phyloP scores from a whole-genome alignment of 2,888 invertebrate species.

The Nesidiocoris tenuis region DNA sequence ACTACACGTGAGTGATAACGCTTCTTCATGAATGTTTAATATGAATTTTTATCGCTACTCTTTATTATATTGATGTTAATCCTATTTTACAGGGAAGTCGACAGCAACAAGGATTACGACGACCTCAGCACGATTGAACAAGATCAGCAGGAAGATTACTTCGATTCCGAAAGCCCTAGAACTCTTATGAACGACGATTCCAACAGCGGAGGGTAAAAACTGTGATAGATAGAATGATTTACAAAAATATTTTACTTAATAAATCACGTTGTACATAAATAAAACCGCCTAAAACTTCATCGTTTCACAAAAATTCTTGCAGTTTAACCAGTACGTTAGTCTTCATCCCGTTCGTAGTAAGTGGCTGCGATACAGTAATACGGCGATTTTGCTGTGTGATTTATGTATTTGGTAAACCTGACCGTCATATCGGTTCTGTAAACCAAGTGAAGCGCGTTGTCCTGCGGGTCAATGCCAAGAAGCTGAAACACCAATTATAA shows the following conservation, averaged over 20 bases:
- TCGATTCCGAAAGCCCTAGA: constrained; percentile 74
- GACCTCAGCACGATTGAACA: constrained; percentile 68
- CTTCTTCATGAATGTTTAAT: not conserved
- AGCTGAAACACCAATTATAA: constrained; percentile 40
- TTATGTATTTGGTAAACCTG: constrained; percentile 46
- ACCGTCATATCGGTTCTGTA: constrained; percentile 44
- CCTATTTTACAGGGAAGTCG: constrained; percentile 66
- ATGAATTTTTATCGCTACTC: not conserved
- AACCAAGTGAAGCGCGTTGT: constrained; percentile 42
- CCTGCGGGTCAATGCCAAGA: constrained; percentile 42
- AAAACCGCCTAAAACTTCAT: no score
- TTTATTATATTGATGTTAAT: no score
- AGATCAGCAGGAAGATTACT: constrained; percentile 88
- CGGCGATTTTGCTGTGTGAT: constrained; percentile 13
- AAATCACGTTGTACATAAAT: no score
- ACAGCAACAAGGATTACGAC: constrained; percentile 79
- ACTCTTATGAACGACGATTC: constrained; percentile 24
- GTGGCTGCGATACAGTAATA: constrained; percentile 45
- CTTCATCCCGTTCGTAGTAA: constrained; percentile 48
- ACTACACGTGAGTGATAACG: constrained; percentile 63
- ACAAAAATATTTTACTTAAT: no score
- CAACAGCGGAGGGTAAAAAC: not conserved
- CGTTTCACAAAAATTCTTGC: no score
- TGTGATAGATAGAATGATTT: no score
- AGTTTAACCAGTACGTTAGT: no score